A percentile compares a stretch with the other conserved stretches of the same genome.
Evolutionary conservation across 2,888 invertebrate species (phyloP).

Genomic region (Tenthredo scrophulariae): DNA sequence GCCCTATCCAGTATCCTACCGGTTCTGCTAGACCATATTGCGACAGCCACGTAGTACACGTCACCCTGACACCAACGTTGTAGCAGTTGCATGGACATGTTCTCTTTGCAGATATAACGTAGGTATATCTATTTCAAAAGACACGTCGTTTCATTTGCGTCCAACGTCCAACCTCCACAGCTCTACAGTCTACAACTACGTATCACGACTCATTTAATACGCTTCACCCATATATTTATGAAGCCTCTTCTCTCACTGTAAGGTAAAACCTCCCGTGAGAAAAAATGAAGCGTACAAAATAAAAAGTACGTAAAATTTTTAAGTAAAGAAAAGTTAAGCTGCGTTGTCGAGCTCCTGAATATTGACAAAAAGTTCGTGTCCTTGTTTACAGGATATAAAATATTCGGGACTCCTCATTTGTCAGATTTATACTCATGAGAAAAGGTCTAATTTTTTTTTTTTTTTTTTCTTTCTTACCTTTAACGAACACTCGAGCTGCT

Average conservation of each 20-base stretch:
- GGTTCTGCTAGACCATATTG: constrained; percentile 58
- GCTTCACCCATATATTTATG: not conserved
- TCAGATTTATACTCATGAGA: not conserved
- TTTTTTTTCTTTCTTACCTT: too few relatives aligned
- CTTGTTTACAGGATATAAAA: not conserved
- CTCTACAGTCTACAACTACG: not conserved
- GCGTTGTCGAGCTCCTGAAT: not conserved
- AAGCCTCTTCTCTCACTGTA: not conserved
- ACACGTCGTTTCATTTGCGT: constrained; percentile 31
- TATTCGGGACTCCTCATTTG: not conserved
- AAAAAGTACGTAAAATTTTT: not conserved
- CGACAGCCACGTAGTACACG: constrained; percentile 42
- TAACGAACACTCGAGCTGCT: not conserved
- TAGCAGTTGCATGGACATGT: constrained; percentile 38
- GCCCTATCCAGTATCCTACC: constrained; percentile 20
- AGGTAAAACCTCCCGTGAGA: not conserved
- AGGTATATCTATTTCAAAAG: constrained; percentile 17
- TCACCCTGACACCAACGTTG: constrained; percentile 18
- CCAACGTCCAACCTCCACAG: not conserved
- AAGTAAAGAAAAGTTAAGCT: not conserved
- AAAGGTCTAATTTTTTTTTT: not conserved
- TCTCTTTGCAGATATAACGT: not conserved
- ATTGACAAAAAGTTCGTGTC: not conserved
- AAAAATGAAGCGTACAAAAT: not conserved
- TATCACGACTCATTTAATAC: not conserved